A percentile compares a stretch with the other conserved stretches of the same genome.
phyloP scores from a whole-genome alignment of 2,797 vertebrate genomes.

The Phoxinus dragarum region DNA sequence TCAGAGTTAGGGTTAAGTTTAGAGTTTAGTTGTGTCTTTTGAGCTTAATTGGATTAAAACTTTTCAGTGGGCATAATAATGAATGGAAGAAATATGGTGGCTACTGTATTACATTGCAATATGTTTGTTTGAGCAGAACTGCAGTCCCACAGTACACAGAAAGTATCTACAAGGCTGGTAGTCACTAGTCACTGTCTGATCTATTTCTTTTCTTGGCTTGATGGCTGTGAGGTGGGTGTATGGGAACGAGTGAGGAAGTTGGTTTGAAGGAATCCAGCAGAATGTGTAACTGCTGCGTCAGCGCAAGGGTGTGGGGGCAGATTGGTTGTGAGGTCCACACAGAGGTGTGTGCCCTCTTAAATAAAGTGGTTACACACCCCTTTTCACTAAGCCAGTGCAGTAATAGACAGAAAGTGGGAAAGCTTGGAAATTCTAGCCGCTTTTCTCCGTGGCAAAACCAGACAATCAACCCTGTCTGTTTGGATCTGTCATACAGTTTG shows the following conservation, averaged over 20 bases:
- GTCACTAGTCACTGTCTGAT: slow-evolving; percentile 79
- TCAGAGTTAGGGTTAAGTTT: background rate
- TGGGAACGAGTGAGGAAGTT: background rate
- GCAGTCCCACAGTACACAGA: background rate
- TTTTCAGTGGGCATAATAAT: background rate
- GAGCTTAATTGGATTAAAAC: background rate
- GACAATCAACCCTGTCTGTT: slow-evolving; percentile 32
- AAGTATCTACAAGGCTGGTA: background rate
- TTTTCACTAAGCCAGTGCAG: slow-evolving; percentile 31
- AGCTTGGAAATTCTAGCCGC: slow-evolving; percentile 32
- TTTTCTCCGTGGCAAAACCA: slow-evolving; percentile 16
- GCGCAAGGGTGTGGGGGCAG: slow-evolving; percentile 64
- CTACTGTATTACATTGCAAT: background rate
- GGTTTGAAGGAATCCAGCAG: slow-evolving; percentile 65
- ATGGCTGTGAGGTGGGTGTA: slow-evolving; percentile 38
- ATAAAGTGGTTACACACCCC: slow-evolving; percentile 26
- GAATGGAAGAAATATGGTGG: slow-evolving; percentile 3
- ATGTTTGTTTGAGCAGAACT: background rate
- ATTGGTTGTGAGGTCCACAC: slow-evolving; percentile 24
- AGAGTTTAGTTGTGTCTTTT: too few species aligned
- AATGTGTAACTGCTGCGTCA: slow-evolving; percentile 82
- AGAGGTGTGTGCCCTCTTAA: slow-evolving; percentile 13
- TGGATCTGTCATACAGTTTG: slow-evolving; percentile 33
- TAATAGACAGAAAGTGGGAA: slow-evolving; percentile 1
- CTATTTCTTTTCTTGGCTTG: slow-evolving; percentile 80